Base-by-base conservation (phyloP, 2,888 invertebrate genomes). In the Sipha maydis region DNA sequence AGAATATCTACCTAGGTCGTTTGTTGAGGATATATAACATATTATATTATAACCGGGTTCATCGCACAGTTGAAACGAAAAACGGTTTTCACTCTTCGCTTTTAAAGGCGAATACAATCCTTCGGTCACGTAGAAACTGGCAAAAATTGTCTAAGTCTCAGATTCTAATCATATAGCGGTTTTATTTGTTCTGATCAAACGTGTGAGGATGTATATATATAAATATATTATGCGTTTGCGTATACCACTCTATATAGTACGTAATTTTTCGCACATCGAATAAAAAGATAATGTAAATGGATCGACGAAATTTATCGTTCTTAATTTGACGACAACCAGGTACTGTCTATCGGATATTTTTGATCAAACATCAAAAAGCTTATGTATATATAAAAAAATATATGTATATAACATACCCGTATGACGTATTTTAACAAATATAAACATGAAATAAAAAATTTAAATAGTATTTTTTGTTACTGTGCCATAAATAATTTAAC, bases 41-140 rank as follows among this genome's bases (percentile, higher is more conserved):
- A 14, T 11, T 61, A 25, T 61, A 34, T 61, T 7, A 14, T 9
- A 71, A 17, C 48, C 48, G 14, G 48, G 14, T 14, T 48, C 25
- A 34, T 2, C 7, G 4, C 28, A 25, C 69, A 38, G 38, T 38
- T 4, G 67, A 82, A 82, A 75, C 75, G 38, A 82, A 80, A 82
- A 69, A 41, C 21, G 28, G 41, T 38, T 82, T 61, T 82, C 80
- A 82, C 80, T 82, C 28, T 38, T 67, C 19, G 41, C 41, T 69
- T 69, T 69, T 82, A 3, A 69, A 82, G 41, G 41, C n/a, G 41
- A 41, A 69, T 28, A 69, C 38, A 80, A 80, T 67, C 67, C 28
- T 69, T 82, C 80, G 38, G 67, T 41, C 38, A 41, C 67, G n/a
- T 67, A 80, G 80, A 80, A 67, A 82, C 69, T 82, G 28, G 80